Evolutionary conservation across 2,888 invertebrate genomes (phyloP), one percentile per base, ranked within the genome.

Genomic region (Theodoxus fluviatilis): DNA sequence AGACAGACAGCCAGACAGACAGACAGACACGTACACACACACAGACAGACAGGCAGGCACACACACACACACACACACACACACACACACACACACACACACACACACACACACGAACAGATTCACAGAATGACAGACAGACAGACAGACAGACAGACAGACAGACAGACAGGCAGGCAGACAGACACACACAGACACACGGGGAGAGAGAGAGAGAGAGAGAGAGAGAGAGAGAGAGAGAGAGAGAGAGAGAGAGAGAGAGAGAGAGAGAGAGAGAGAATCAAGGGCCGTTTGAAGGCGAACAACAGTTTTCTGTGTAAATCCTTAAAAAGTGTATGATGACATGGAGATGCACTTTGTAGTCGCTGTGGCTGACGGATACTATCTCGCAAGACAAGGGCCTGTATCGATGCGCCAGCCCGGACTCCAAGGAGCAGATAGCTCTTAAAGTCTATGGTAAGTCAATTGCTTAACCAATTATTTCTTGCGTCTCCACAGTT

Each of bases 221-320:
- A 43, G 43, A 43, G 43, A 43, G 43, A 43, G 43, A 43, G 43
- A 43, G 43, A 43, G 43, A 43, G 43, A 43, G 43, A 43, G 43
- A 43, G 43, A 43, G 43, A 43, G 43, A 43, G 43, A 43, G 43
- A 43, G 43, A 43, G 43, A 43, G 43, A 43, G 43, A 43, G 43
- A 43, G 43, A 43, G 43, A 43, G 43, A 43, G 43, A 43, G 43
- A 43, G 43, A 43, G 43, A 43, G 43, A 43, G 43, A 43, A 43
- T 43, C 43, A 9, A 43, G 43, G 15, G 15, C n/a, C n/a, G n/a
- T n/a, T n/a, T n/a, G n/a, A n/a, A n/a, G n/a, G n/a, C n/a, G n/a
- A n/a, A n/a, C n/a, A n/a, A n/a, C n/a, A n/a, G n/a, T n/a, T n/a
- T n/a, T n/a, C n/a, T n/a, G n/a, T n/a, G n/a, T n/a, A n/a, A n/a